Conservation (phyloP, 2,797 vertebrate genomes). For the Hyperoplus immaculatus region DNA sequence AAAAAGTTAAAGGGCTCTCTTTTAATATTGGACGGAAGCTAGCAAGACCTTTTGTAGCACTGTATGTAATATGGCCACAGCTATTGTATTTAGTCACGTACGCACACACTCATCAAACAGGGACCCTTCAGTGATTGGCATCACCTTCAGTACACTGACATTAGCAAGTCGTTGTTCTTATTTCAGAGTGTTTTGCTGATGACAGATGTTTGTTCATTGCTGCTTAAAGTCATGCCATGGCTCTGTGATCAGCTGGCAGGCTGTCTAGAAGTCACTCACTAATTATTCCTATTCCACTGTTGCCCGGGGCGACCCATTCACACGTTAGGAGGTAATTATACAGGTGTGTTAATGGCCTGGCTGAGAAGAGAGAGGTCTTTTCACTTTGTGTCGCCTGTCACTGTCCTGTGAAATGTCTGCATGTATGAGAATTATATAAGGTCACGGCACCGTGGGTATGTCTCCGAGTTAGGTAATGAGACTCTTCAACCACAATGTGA, state of each 20-base stretch:
- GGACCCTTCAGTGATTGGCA: slow-evolving; percentile 15
- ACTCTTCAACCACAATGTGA: neutral
- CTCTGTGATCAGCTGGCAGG: slow-evolving; percentile 68
- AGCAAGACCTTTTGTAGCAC: neutral
- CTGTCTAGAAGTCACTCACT: slow-evolving; percentile 64
- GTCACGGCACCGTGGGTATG: neutral
- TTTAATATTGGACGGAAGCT: neutral
- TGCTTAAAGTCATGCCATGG: slow-evolving; percentile 27
- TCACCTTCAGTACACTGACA: slow-evolving; percentile 16
- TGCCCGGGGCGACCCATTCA: slow-evolving; percentile 63
- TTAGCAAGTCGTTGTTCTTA: slow-evolving; percentile 51
- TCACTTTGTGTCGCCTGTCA: slow-evolving; percentile 43
- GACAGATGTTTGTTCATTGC: slow-evolving; percentile 66
- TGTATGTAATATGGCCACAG: neutral
- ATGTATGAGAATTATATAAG: slow-evolving; percentile 8
- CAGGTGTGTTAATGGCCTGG: slow-evolving; percentile 79
- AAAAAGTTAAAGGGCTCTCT: neutral
- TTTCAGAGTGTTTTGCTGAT: slow-evolving; percentile 42
- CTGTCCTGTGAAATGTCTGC: slow-evolving; percentile 16
- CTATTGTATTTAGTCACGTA: neutral
- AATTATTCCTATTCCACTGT: slow-evolving; percentile 67
- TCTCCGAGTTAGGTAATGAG: neutral
- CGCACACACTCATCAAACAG: neutral
- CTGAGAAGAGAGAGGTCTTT: slow-evolving; percentile 49
- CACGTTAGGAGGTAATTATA: slow-evolving; percentile 77